Evolutionary conservation across 1,140 invertebrate genomes (phyloP), one percentile per base, ranked within the genome.

Genomic region (Eriocheir sinensis): DNA sequence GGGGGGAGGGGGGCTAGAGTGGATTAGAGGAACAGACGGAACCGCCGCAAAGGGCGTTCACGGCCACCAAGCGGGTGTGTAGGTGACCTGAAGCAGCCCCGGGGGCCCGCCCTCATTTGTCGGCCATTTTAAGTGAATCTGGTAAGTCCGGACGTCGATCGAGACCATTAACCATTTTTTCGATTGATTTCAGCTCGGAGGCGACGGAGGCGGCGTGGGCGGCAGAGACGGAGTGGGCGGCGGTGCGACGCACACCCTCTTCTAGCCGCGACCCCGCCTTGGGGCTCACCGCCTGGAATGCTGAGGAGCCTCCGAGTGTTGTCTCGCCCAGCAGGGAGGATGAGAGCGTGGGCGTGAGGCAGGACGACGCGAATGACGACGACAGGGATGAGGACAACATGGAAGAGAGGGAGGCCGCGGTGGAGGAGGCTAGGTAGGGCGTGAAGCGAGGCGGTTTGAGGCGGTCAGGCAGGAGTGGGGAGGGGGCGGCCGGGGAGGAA

Each of bases 131-230:
- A 60, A 96, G 95, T 41, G 95, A 48, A 89, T 96, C 95, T 72
- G 95, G 93, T 94, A 96, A 94, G 15, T 95, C 94, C 60, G 96
- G 96, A 95, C 96, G 96, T 93, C 96, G 96, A 96, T 99, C 98
- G 40, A 99, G 97, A 0, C 98, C 99, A 97, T 99, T 99, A 95
- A 99, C 98, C 99, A 99, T 99, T 96, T 99, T 99, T 97, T 99
- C 99, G 97, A 99, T 99, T 97, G 98, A 99, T 97, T 99, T 99
- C 93, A 99, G 97, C 97, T 99, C 98, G 96, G 97, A 97, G 27
- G 96, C 96, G 34, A 96, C 96, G 12, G 96, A 96, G 34, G 95
- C 95, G 81, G 96, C 95, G 85, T 95, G 95, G 27, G 96, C 96
- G 48, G 83, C 80, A 44, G 89, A 91, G 86, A 95, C 79, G 92